Base-by-base conservation (phyloP, 2,888 invertebrate genomes). In the Himalopsyche anomala region DNA sequence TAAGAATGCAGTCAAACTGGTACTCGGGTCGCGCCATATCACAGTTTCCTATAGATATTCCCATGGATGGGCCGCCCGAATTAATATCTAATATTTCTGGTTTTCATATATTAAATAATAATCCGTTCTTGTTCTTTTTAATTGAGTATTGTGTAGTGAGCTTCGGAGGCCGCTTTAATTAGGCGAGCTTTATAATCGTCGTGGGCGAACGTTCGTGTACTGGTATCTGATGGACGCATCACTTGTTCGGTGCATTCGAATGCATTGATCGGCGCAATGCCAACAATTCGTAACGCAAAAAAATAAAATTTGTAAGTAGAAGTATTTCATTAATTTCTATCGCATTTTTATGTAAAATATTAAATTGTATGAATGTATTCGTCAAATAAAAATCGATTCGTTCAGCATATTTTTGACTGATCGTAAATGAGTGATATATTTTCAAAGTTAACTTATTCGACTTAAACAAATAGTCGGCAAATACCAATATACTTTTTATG, bases 1-100 rank as follows among this genome's bases (percentile, higher is more conserved):
- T 88, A 88, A 88, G 87, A 88, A 88, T 88, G 88, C 87, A 85
- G 88, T 88, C 88, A 88, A 88, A 88, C 88, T 86, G 88, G 88
- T 88, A 84, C 69, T 38, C 45, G 9, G 83, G 74, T 55, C 74
- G 56, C n/a, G 74, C 82, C 38, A 15, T 36, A 40, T 62, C 79
- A 15, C 45, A 87, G 80, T 85, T 74, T 82, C 82, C 42, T 62
- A 62, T 62, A 80, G 55, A 79, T 85, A 62, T 81, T 42, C 85
- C 82, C 87, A 80, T 83, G 81, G 74, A 54, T 56, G 82, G 51
- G 28, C 87, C 85, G 85, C 80, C 82, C 85, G 81, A 83, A 85
- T 81, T 87, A 87, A 85, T 85, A 87, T 85, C 87, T 87, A 87
- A 87, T 87, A 87, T 85, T 87, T 87, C 87, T 87, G 87, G 87